A percentile compares a stretch with the other conserved stretches of the same genome.
These are phyloP conservation scores for Diacarnus erythraeanus DNA, from an alignment of 37 sponge, comb jelly and placozoan genomes.

Conservation along the genomic window DNA sequence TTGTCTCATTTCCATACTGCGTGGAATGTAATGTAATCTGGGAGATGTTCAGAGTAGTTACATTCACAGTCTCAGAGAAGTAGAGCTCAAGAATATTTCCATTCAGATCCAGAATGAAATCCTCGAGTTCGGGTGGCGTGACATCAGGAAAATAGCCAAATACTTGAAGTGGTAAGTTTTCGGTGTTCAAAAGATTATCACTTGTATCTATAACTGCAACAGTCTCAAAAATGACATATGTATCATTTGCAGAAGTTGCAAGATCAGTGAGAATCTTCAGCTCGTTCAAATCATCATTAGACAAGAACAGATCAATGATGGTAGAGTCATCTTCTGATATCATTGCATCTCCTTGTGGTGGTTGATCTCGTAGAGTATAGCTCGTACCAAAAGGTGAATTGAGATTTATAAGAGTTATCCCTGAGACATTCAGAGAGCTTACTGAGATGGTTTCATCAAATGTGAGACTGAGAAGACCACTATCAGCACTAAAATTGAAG, in stretches of 20 bases:
- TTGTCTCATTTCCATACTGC: slow-evolving; percentile 1
- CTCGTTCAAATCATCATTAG: slow-evolving; percentile 81
- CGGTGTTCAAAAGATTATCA: slow-evolving; percentile 57
- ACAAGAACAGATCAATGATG: slow-evolving; percentile 42
- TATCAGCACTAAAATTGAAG: slow-evolving; percentile 65
- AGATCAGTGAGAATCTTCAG: slow-evolving; percentile 73
- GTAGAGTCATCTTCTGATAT: slow-evolving; percentile 55
- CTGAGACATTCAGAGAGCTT: slow-evolving; percentile 54
- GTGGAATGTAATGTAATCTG: slow-evolving; percentile 57
- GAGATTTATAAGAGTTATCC: slow-evolving; percentile 56
- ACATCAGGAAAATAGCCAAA: slow-evolving; percentile 34
- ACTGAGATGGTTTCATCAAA: slow-evolving; percentile 88
- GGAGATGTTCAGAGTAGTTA: slow-evolving; percentile 44
- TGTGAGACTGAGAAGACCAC: slow-evolving; percentile 61
- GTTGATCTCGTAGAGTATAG: slow-evolving; percentile 67
- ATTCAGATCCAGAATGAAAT: slow-evolving; percentile 82
- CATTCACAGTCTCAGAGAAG: slow-evolving; percentile 79
- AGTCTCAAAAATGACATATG: slow-evolving; percentile 37
- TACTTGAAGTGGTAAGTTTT: slow-evolving; percentile 63
- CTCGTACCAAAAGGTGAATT: slow-evolving; percentile 4
- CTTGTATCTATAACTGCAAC: slow-evolving; percentile 67
- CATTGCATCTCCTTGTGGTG: slow-evolving; percentile 37
- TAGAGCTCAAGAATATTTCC: slow-evolving; percentile 48
- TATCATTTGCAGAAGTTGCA: slow-evolving; percentile 43
- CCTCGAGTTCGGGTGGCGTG: slow-evolving; percentile 60